Conservation (phyloP, 2,797 vertebrate species). For the Phoeniculus purpureus region DNA sequence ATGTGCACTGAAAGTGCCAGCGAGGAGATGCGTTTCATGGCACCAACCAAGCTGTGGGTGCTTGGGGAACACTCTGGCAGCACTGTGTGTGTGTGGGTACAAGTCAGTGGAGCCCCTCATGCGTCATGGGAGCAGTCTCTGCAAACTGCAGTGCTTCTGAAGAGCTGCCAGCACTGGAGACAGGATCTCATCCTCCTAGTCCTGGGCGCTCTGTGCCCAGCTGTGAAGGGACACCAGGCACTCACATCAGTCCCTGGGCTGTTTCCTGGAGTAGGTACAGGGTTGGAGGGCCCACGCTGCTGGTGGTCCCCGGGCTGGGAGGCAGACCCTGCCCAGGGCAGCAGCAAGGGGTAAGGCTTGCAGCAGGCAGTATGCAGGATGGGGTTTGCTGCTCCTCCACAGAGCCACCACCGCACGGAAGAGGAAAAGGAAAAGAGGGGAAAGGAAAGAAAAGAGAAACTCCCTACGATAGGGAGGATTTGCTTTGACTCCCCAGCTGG, state of each 20-base stretch:
- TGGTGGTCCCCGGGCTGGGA: background rate
- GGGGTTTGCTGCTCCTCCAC: background rate
- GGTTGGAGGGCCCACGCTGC: background rate
- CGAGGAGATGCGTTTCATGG: background rate
- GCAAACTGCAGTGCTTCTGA: background rate
- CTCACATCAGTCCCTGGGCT: rapidly evolving
- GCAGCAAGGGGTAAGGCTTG: background rate
- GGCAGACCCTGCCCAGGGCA: background rate
- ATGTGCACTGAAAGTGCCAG: background rate
- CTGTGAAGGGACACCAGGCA: background rate
- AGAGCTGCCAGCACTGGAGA: background rate
- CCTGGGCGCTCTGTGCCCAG: rapidly evolving
- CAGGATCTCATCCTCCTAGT: background rate
- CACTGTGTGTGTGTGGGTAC: rapidly evolving
- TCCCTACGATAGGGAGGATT: slow-evolving; percentile 12
- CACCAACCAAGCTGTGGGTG: background rate
- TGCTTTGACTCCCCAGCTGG: slow-evolving; percentile 15
- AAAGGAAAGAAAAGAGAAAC: background rate
- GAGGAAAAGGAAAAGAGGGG: background rate
- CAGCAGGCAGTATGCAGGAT: background rate
- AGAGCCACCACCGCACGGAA: rapidly evolving
- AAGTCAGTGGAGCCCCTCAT: background rate
- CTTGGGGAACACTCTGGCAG: background rate
- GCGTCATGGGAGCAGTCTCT: background rate
- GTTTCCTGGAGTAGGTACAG: background rate